A percentile compares a stretch with the other conserved stretches of the same genome.
These are phyloP conservation scores for Corythornis madagascariensis DNA, from an alignment of 2,113 vertebrate species.

Conservation along the genomic window DNA sequence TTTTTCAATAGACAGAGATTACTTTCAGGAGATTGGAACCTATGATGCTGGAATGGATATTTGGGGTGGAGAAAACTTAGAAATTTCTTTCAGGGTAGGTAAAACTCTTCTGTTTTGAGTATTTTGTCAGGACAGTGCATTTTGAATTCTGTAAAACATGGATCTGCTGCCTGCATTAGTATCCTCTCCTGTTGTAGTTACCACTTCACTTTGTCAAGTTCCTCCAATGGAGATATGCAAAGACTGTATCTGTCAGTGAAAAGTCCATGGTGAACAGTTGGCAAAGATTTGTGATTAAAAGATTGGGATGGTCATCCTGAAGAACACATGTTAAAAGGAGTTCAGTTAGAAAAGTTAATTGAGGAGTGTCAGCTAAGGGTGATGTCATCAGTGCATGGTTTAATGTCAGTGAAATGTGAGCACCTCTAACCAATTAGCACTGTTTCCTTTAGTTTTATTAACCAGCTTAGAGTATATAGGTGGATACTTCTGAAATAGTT, in stretches of 20 bases:
- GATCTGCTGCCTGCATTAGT: background rate
- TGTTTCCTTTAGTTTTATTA: background rate
- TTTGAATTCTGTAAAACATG: background rate
- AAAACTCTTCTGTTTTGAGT: background rate
- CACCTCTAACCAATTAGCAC: background rate
- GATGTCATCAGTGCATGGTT: fast-evolving
- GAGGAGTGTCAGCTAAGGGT: background rate
- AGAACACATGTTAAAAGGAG: background rate
- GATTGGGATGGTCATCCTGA: background rate
- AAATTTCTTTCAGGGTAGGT: slow-evolving; percentile 98
- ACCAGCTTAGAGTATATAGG: background rate
- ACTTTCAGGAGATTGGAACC: slow-evolving; percentile 98
- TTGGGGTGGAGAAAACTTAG: slow-evolving; percentile 99
- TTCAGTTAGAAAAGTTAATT: background rate
- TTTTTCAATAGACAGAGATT: slow-evolving; percentile 98
- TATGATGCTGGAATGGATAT: slow-evolving; percentile 99
- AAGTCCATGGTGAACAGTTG: background rate
- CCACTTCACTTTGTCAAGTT: background rate
- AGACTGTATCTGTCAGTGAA: background rate
- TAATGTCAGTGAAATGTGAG: background rate
- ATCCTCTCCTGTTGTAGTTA: background rate
- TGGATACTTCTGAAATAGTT: background rate
- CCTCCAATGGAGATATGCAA: background rate
- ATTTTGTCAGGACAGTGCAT: background rate
- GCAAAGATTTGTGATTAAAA: background rate